Conservation (phyloP, 1,140 invertebrate genomes). For the Drosophila prosaltans region DNA sequence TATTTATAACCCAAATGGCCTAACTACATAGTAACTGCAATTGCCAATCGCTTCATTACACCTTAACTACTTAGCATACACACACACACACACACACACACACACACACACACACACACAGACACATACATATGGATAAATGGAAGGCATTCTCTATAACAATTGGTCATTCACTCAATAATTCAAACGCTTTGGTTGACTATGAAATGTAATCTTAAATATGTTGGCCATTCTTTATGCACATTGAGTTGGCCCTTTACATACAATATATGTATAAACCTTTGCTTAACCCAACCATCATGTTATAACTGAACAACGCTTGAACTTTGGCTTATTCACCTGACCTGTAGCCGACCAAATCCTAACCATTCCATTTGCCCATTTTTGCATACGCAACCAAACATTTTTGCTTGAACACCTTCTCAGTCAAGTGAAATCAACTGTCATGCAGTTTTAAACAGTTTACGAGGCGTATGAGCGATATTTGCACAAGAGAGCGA, state of each 20-base stretch:
- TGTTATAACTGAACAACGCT: slow-evolving; percentile 17
- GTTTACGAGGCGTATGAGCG: slow-evolving; percentile 75
- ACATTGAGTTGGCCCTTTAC: slow-evolving; percentile 27
- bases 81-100: no score
- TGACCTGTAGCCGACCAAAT: background rate
- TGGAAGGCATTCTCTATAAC: slow-evolving; percentile 46
- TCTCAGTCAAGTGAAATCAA: slow-evolving; percentile 64
- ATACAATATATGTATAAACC: slow-evolving; percentile 42
- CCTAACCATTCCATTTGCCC: background rate
- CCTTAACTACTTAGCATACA: slow-evolving; percentile 16
- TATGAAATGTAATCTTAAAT: slow-evolving; percentile 55
- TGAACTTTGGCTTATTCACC: slow-evolving; percentile 58
- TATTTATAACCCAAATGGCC: slow-evolving; percentile 65
- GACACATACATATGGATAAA: slow-evolving; percentile 10
- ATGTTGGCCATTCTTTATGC: slow-evolving; percentile 32
- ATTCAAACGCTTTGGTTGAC: slow-evolving; percentile 57
- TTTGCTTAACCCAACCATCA: slow-evolving; percentile 47
- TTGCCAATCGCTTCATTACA: slow-evolving; percentile 61
- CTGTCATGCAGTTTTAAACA: slow-evolving; percentile 76
- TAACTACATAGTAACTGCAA: slow-evolving; percentile 37
- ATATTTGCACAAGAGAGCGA: slow-evolving; percentile 53
- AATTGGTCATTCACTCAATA: slow-evolving; percentile 63
- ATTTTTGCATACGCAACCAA: slow-evolving; percentile 1
- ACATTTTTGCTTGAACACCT: slow-evolving; percentile 53
- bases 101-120: slow-evolving; percentile 18